These are phyloP conservation scores for Melanophora roralis DNA, from an alignment of 2,888 invertebrate genomes.

Conservation along the genomic window DNA sequence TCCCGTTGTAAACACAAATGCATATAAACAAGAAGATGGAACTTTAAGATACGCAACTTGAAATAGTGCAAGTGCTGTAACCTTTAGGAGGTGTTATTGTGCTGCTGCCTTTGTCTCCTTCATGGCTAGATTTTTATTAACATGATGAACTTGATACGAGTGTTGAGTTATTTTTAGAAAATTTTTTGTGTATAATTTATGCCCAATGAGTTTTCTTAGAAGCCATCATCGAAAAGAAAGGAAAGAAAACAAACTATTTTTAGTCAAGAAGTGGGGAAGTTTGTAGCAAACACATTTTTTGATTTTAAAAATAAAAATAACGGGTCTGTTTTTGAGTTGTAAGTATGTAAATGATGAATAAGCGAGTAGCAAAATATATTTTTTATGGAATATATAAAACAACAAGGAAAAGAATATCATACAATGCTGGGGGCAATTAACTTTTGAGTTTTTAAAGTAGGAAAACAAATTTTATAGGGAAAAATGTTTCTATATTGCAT, in stretches of 20 bases:
- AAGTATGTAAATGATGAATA: not conserved
- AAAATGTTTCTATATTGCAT: too few relatives aligned
- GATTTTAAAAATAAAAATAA: not conserved
- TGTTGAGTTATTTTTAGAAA: constrained; percentile 30
- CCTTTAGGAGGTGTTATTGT: constrained; percentile 29
- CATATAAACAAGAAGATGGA: not conserved
- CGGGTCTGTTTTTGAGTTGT: not conserved
- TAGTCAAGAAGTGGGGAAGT: not conserved
- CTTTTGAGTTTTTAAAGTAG: not conserved
- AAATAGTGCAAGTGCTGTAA: constrained; percentile 55
- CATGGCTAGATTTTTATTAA: constrained; percentile 52
- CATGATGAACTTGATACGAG: constrained; percentile 42
- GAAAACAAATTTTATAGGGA: too few relatives aligned
- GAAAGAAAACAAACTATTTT: not conserved
- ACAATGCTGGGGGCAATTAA: constrained; percentile 1
- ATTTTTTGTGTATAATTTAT: constrained; percentile 9
- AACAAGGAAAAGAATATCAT: not conserved
- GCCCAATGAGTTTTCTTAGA: not conserved
- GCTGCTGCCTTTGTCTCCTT: constrained; percentile 41
- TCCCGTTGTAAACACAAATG: not conserved
- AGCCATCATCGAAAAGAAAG: constrained; percentile 4
- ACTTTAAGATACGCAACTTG: not conserved
- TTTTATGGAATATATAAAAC: not conserved
- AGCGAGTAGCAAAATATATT: constrained; percentile 20
- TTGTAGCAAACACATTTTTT: not conserved